Base-by-base conservation (phyloP, 2,113 vertebrate genomes). In the Chaetodon auriga region DNA sequence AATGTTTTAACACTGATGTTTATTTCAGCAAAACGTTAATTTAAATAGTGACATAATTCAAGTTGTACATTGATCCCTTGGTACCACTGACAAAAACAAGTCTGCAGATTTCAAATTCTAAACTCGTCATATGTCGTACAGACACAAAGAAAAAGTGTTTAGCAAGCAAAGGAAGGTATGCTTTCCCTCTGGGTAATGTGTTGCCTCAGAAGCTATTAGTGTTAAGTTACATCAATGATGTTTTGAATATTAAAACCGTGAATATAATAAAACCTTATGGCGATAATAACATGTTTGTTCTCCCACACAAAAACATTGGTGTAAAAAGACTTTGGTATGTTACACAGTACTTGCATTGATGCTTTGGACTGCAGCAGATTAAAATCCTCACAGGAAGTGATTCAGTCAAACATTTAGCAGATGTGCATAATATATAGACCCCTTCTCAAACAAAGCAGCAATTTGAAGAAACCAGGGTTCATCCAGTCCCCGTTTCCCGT, bases 271-370 rank as follows among this genome's bases (percentile, higher is more conserved):
- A 77, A 69, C 8, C 5, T 35, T 7, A 55, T 51, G 1, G 7
- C 19, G 65, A 58, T 53, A 54, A 73, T 51, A 54, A 14, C 0
- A 65, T 9, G n/a, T 60, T 63, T 21, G 13, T 83, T 48, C 36
- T 87, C 41, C 19, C 25, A 21, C 35, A 64, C 0, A 48, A 45
- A 30, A 72, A 82, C 14, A 81, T 13, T 78, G 25, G 73, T 63
- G 64, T 78, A 15, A 75, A 51, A 73, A 75, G 18, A 76, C 78
- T 82, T 88, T 86, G 75, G 74, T 85, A 54, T 53, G 38, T 49
- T n/a, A 14, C 14, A 55, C 43, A 81, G 53, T 25, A 65, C 51
- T 65, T 10, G 7, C 46, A 25, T 49, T 68, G 51, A 70, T 49
- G 38, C 71, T 84, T 73, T 78, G 49, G 66, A 49, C 14, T 64